phyloP scores from a whole-genome alignment of 2,797 vertebrate genomes.

The Halcyon chelicuti region DNA sequence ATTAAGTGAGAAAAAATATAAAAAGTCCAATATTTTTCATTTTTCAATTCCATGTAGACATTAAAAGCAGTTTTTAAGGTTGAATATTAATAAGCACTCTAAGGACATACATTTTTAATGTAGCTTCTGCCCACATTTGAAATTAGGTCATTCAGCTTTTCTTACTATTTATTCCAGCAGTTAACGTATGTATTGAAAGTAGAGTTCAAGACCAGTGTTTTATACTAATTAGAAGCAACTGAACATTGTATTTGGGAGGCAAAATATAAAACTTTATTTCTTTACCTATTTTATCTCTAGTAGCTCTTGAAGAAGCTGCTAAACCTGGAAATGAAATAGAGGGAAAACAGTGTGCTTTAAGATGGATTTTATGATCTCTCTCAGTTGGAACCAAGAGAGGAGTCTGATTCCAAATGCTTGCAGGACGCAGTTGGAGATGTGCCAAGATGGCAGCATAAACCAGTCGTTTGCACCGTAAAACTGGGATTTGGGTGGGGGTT shows the following conservation, averaged over 20 bases:
- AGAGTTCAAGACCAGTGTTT: not conserved
- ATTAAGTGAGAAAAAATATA: not conserved
- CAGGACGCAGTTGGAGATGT: not conserved
- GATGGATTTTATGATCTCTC: not conserved
- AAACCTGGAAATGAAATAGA: not conserved
- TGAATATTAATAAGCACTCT: slow-evolving; percentile 48
- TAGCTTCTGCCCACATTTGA: slow-evolving; percentile 39
- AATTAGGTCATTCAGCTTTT: slow-evolving; percentile 62
- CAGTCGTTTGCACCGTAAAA: not conserved
- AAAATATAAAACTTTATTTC: not conserved
- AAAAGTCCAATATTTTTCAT: not conserved
- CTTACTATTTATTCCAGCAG: not conserved
- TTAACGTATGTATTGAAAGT: not conserved
- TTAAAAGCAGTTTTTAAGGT: not conserved
- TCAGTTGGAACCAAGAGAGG: slow-evolving; percentile 6
- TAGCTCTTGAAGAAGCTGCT: not conserved
- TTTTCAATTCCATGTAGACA: not conserved
- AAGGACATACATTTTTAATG: slow-evolving; percentile 66
- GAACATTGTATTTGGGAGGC: not conserved
- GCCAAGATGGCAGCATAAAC: not conserved
- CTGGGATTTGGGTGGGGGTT: not conserved
- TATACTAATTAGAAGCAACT: not conserved
- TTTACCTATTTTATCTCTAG: not conserved
- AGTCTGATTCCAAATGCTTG: slow-evolving; percentile 2
- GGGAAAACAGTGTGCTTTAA: not conserved